phyloP scores from a whole-genome alignment of 2,797 vertebrate species.

The Gobio occitaniae region DNA sequence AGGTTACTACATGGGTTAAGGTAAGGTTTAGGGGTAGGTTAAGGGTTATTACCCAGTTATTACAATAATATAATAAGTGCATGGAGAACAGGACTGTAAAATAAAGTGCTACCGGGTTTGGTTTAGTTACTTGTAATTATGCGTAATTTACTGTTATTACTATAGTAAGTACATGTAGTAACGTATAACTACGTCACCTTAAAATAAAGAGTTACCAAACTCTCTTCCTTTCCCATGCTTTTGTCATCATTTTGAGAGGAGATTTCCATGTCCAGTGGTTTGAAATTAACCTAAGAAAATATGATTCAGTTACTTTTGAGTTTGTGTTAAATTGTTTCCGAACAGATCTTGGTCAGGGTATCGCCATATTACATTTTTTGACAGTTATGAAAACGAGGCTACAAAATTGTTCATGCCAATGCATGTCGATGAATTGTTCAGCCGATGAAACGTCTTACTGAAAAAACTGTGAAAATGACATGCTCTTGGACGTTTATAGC shows the following conservation, averaged over 20 bases:
- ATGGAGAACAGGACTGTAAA: too few relatives aligned
- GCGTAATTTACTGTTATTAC: too few relatives aligned
- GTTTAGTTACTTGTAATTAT: too few relatives aligned
- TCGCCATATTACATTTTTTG: background rate
- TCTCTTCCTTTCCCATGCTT: background rate
- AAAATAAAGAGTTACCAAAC: background rate
- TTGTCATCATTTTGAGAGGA: background rate
- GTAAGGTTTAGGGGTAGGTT: too few relatives aligned
- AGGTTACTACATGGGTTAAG: too few relatives aligned
- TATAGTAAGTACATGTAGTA: too few relatives aligned
- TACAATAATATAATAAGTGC: too few relatives aligned
- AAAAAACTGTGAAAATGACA: background rate
- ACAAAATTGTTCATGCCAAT: too few relatives aligned
- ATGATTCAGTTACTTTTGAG: background rate
- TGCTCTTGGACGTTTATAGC: background rate
- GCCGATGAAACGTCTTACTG: background rate
- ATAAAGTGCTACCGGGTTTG: too few relatives aligned
- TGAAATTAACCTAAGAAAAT: background rate
- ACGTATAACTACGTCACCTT: too few relatives aligned
- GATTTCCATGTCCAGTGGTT: background rate
- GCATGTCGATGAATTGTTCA: background rate
- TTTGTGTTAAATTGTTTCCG: constrained; percentile 1
- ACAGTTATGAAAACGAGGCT: background rate
- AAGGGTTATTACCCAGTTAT: too few relatives aligned
- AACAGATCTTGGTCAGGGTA: background rate